Percentiles rank a stretch among this genome's conserved stretches.
Conservation (phyloP, 2,113 vertebrate genomes). For the Terrapene triunguis region DNA sequence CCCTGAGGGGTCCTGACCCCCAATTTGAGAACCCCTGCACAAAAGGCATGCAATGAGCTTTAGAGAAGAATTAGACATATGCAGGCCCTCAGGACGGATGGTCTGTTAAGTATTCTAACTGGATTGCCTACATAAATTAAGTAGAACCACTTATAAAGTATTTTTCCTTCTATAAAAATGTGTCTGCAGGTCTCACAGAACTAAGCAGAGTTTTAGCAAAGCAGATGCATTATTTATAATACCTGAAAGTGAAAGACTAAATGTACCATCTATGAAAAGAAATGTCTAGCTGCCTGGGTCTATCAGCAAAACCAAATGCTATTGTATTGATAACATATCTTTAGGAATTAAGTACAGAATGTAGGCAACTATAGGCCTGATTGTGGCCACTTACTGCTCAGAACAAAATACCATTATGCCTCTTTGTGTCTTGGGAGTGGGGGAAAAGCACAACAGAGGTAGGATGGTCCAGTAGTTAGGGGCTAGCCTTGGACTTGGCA, state of each 20-base stretch:
- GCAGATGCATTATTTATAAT: background rate
- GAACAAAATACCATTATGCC: background rate
- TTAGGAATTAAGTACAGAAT: background rate
- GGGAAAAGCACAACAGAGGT: background rate
- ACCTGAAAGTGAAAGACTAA: background rate
- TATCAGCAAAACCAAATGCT: background rate
- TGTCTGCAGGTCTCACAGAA: background rate
- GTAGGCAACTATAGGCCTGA: background rate
- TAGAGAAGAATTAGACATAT: background rate
- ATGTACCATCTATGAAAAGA: background rate
- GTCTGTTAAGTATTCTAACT: background rate
- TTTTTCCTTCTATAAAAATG: background rate
- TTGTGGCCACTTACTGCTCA: background rate
- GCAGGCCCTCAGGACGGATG: background rate
- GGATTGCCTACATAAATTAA: background rate
- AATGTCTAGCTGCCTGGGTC: background rate
- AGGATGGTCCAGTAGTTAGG: background rate
- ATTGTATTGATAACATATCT: background rate
- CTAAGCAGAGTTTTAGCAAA: background rate
- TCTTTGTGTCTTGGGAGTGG: background rate
- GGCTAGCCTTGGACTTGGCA: background rate
- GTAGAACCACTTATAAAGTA: background rate
- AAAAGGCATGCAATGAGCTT: background rate
- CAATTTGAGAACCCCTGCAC: background rate
- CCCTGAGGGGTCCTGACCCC: too few relatives aligned